Base-by-base conservation (phyloP, 2,797 vertebrate genomes). In the Anguilla pacifica region DNA sequence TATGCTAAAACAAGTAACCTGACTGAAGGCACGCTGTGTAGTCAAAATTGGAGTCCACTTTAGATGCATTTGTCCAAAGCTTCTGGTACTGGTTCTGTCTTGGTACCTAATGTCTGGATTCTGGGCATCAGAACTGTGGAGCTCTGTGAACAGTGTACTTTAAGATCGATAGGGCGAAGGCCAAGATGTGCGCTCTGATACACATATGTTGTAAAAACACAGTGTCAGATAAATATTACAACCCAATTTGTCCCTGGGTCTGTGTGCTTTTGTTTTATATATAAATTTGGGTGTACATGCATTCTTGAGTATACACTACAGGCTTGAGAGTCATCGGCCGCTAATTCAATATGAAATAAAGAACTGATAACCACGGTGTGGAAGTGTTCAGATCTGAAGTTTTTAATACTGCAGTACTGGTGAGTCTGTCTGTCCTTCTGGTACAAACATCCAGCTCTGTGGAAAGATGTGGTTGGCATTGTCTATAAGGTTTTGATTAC, bases 281-380 rank as follows among this genome's bases (percentile, higher is more conserved):
- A 77, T 77, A 13, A 31, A 57, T 51, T 15, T 79, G 35, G 87
- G 64, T 85, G 83, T 79, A 85, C 82, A 64, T 79, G 83, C 81
- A 74, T 84, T 84, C 81, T 87, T 85, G 55, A 61, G 57, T 64
- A 85, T 85, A 43, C 84, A 35, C 19, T 55, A 83, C 51, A 39
- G 59, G 49, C 86, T 51, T 85, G 15, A 25, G 49, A 64, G 53
- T 49, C 70, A 81, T 61, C 59, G 6, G n/a, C 19, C 19, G 51
- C 51, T 49, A 55, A 35, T 72, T 15, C 19, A 86, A 67, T 28
- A 74, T 51, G 15, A 49, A 70, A 70, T 85, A 88, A 88, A 84
- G 57, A 22, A 85, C 11, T 5, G 28, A 9, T 43, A 85, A 43
- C 57, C 57, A 85, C 3, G 10, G 53, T 64, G 55, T 19, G n/a